Evolutionary conservation across 1,140 invertebrate genomes (phyloP).

Genomic region (Ceratoteleas bidentatus): DNA sequence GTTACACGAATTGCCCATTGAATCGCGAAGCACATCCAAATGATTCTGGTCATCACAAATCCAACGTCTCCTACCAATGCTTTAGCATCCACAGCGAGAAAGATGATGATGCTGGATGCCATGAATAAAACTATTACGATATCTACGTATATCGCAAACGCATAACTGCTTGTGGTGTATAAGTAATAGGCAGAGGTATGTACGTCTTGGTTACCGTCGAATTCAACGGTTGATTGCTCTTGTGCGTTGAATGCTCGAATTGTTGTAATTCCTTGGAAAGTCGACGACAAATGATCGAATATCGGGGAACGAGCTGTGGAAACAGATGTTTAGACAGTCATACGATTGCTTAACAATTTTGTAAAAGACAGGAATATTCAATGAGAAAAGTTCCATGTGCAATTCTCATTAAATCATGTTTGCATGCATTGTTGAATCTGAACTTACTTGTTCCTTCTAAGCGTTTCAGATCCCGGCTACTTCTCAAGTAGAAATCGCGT

Average conservation of each 20-base stretch:
- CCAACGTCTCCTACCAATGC: constrained; percentile 83
- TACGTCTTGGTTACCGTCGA: constrained; percentile 70
- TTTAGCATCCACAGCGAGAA: constrained; percentile 83
- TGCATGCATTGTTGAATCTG: not conserved
- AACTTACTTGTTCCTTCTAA: constrained; percentile 87
- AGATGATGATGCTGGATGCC: constrained; percentile 82
- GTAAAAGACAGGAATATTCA: too few relatives aligned
- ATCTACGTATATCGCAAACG: constrained; percentile 88
- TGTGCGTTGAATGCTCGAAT: constrained; percentile 84
- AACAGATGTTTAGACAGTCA: too few relatives aligned
- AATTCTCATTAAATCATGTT: too few relatives aligned
- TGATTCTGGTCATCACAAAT: constrained; percentile 89
- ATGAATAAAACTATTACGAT: constrained; percentile 85
- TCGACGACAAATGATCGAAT: constrained; percentile 87
- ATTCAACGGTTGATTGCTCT: constrained; percentile 72
- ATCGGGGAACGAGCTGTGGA: constrained; percentile 87
- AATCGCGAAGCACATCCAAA: constrained; percentile 88
- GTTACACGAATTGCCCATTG: constrained; percentile 91
- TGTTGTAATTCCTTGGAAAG: constrained; percentile 86
- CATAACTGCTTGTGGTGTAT: constrained; percentile 84
- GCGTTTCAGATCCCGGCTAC: constrained; percentile 91
- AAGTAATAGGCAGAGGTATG: constrained; percentile 52
- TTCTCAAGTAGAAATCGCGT: constrained; percentile 88
- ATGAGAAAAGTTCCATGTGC: too few relatives aligned
- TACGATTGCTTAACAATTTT: too few relatives aligned